phyloP scores from a whole-genome alignment of 2,888 invertebrate genomes.

The Orthonychiurus folsomi region DNA sequence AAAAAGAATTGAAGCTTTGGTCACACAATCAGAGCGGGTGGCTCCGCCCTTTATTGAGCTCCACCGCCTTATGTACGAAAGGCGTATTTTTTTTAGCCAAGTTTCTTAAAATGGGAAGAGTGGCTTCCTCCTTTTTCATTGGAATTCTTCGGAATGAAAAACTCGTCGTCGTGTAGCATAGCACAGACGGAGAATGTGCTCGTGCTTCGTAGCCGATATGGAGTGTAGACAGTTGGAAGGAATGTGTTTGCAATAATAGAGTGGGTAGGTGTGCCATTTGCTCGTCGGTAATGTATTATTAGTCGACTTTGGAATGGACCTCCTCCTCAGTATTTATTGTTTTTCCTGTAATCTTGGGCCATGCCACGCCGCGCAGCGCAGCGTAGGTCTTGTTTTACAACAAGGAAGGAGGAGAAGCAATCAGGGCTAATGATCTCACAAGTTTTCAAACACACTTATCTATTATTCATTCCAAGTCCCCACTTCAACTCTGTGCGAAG shows the following conservation, averaged over 20 bases:
- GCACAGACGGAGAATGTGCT: too few species aligned
- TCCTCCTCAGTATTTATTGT: neutral
- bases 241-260: neutral
- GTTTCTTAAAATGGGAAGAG: too few species aligned
- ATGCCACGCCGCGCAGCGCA: neutral
- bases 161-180: too few species aligned
- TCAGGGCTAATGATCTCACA: neutral
- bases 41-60: too few species aligned
- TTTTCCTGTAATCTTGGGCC: neutral
- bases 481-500: neutral
- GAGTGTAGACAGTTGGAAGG: too few species aligned
- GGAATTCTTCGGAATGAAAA: neutral
- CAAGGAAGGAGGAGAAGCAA: neutral
- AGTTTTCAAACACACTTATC: neutral
- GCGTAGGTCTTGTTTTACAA: too few species aligned
- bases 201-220: too few species aligned
- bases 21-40: too few species aligned
- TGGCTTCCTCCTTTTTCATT: neutral
- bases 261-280: neutral
- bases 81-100: too few species aligned
- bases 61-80: too few species aligned
- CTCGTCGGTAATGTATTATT: neutral
- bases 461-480: constrained; percentile 1
- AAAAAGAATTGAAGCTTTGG: too few species aligned
- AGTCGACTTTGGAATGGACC: neutral